A percentile compares a stretch with the other conserved stretches of the same genome.
Conservation (phyloP, 2,797 vertebrate genomes). For the Remorina albescens region DNA sequence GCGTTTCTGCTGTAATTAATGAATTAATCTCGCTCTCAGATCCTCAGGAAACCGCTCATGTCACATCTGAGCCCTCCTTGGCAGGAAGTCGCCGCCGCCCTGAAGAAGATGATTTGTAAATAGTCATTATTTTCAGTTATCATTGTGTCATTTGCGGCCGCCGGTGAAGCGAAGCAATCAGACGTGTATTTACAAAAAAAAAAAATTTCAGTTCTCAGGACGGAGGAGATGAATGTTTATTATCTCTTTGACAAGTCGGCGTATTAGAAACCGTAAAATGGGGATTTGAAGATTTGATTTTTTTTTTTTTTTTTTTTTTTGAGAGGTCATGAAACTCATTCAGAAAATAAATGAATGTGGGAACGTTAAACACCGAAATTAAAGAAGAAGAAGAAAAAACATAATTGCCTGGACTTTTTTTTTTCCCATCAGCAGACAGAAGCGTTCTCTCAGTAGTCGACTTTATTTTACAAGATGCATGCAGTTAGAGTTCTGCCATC, state of each 20-base stretch:
- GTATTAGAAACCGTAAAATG: slow-evolving; percentile 23
- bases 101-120: not conserved
- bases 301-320: slow-evolving; percentile 26
- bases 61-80: not conserved
- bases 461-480: slow-evolving; percentile 43
- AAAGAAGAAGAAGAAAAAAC: not conserved
- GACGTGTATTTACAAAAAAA: slow-evolving; percentile 2
- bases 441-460: not conserved
- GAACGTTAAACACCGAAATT: slow-evolving; percentile 28
- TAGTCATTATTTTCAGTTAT: slow-evolving; percentile 2
- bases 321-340: slow-evolving; percentile 39
- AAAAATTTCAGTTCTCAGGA: slow-evolving; percentile 6
- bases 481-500: not conserved
- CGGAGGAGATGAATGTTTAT: slow-evolving; percentile 29
- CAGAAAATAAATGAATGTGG: slow-evolving; percentile 35
- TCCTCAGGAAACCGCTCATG: not conserved
- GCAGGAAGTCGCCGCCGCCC: not conserved
- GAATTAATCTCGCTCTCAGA: not conserved
- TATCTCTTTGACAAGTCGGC: slow-evolving; percentile 7
- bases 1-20: not conserved
- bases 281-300: slow-evolving; percentile 25
- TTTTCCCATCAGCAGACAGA: slow-evolving; percentile 2
- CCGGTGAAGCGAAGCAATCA: not conserved
- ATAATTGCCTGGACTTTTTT: slow-evolving; percentile 23
- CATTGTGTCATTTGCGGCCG: not conserved